Conservation (phyloP, 2,888 invertebrate species). For the Steromphala cineraria region DNA sequence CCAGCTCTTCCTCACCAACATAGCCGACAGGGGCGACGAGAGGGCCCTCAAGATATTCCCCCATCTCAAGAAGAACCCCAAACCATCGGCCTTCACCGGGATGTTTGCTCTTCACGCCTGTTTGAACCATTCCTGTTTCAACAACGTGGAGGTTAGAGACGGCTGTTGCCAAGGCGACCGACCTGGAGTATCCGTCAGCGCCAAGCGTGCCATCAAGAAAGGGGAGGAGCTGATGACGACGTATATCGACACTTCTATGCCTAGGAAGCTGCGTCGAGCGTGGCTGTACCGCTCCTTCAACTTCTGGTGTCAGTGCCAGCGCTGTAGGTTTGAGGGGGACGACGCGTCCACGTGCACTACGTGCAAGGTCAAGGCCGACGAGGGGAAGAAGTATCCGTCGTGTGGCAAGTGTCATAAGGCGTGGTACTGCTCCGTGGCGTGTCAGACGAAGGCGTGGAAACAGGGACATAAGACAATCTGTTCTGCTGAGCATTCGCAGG, state of each 20-base stretch:
- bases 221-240: conserved; percentile 65
- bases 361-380: conserved; percentile 51
- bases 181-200: conserved; percentile 61
- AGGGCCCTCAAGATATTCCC: conserved; percentile 47
- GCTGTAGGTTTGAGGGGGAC: conserved; percentile 66
- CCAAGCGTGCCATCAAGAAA: conserved; percentile 56
- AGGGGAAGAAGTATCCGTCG: conserved; percentile 55
- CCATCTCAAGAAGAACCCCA: conserved; percentile 47
- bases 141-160: conserved; percentile 67
- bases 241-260: conserved; percentile 67
- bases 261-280: conserved; percentile 60
- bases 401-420: conserved; percentile 66
- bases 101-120: conserved; percentile 69
- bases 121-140: conserved; percentile 67
- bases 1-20: conserved; percentile 51
- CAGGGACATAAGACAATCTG: conserved; percentile 65
- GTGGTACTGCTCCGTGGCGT: conserved; percentile 66
- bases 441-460: conserved; percentile 64
- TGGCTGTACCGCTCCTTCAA: conserved; percentile 70
- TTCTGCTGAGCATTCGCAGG: conserved; percentile 49
- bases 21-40: conserved; percentile 36
- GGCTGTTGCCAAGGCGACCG: conserved; percentile 46
- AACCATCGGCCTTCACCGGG: conserved; percentile 59
- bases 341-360: conserved; percentile 58
- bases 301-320: conserved; percentile 68